These are phyloP conservation scores for Agrilus mali DNA, from an alignment of 2,888 invertebrate genomes.

Conservation along the genomic window DNA sequence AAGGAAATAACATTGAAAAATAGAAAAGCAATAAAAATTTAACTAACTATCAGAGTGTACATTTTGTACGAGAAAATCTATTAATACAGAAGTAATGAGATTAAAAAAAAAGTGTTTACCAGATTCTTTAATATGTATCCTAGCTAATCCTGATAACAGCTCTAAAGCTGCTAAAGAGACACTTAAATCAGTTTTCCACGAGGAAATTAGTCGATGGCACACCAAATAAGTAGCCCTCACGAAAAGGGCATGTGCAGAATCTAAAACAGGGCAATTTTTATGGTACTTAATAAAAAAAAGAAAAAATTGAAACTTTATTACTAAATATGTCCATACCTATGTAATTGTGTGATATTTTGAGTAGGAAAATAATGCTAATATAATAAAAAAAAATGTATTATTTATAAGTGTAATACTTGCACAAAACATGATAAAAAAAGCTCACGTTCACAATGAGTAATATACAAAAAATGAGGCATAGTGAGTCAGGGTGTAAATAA, in stretches of 20 bases:
- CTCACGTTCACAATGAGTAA: background rate
- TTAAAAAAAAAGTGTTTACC: constrained; percentile 38
- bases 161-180: constrained; percentile 90
- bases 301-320: too few relatives aligned
- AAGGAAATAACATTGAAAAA: too few relatives aligned
- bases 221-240: constrained; percentile 87
- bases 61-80: background rate
- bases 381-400: too few relatives aligned
- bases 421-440: background rate
- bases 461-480: too few relatives aligned
- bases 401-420: too few relatives aligned
- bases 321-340: too few relatives aligned
- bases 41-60: background rate
- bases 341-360: too few relatives aligned
- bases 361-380: too few relatives aligned
- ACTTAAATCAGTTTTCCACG: constrained; percentile 92
- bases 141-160: constrained; percentile 77
- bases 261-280: constrained; percentile 24
- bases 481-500: background rate
- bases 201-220: constrained; percentile 87
- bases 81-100: background rate
- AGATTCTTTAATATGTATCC: constrained; percentile 78
- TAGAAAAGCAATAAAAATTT: too few relatives aligned
- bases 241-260: constrained; percentile 78
- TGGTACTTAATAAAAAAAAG: background rate